Evolutionary conservation across 2,113 vertebrate genomes (phyloP), one percentile per base, ranked within the genome.

Genomic region (Boleophthalmus pectinirostris): DNA sequence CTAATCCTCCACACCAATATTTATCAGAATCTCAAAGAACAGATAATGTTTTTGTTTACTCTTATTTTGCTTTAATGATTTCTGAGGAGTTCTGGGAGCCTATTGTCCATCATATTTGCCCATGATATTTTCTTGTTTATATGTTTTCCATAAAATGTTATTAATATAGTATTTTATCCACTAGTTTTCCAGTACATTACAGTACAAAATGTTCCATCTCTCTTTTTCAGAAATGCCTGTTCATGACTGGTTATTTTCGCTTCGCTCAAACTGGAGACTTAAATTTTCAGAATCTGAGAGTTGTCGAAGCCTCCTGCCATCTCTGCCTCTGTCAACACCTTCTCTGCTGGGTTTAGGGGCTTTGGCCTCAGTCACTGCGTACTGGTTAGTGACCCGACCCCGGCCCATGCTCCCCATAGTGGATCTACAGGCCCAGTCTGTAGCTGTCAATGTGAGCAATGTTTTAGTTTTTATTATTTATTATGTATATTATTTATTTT

Each of bases 381-480:
- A 93, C 81, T 94, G 93, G 93, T 89, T 94, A 82, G 82, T 86
- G 76, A 94, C 92, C 33, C 92, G 92, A 9, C 93, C 94, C 38
- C 89, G 88, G 4, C 88, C 93, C 82, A 89, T 91, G 80, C 89
- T 21, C 12, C 89, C 92, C 0, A 91, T 91, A 16, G 93, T 92
- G 61, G 92, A 94, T 70, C 91, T 94, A 0, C 87, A 89, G 13
- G 84, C 88, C 70, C 93, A 94, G 89, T 94, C 93, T 2, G 76
- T 93, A 6, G 87, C 93, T 12, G 82, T 94, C 2, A 71, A 90
- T 54, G 94, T 94, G 75, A 90, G 90, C 84, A 38, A 23, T 23
- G 16, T 51, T 20, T 4, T 29, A 29, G 29, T 29, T 29, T 29
- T 29, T 29, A 2, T 29, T 29, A 2, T 29, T 29, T n/a, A n/a